Conservation (phyloP, 1,140 invertebrate species). For the Anastrepha ludens region DNA sequence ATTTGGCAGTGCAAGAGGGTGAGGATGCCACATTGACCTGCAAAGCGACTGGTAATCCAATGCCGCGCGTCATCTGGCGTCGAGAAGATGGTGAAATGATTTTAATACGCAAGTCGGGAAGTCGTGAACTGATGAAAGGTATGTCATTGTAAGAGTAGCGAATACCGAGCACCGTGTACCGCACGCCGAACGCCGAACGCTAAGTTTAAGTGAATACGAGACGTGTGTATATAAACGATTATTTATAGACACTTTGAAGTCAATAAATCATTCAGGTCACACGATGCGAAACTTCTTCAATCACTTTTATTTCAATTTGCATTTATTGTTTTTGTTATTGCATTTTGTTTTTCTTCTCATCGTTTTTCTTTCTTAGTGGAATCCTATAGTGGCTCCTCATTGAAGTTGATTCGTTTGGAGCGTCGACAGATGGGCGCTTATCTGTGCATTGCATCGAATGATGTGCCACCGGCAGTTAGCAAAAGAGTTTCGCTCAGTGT, state of each 20-base stretch:
- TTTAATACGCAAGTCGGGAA: slow-evolving; percentile 79
- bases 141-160: slow-evolving; percentile 23
- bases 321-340: neutral
- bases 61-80: slow-evolving; percentile 83
- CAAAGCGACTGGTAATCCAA: slow-evolving; percentile 83
- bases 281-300: slow-evolving; percentile 44
- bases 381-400: slow-evolving; percentile 82
- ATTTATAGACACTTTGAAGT: slow-evolving; percentile 52
- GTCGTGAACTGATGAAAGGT: slow-evolving; percentile 81
- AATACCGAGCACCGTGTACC: neutral
- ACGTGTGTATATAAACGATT: slow-evolving; percentile 41
- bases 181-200: neutral
- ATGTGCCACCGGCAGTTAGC: slow-evolving; percentile 91
- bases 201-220: neutral
- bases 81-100: slow-evolving; percentile 83
- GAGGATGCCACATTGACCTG: slow-evolving; percentile 89
- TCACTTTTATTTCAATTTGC: slow-evolving; percentile 53
- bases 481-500: slow-evolving; percentile 90
- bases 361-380: slow-evolving; percentile 76
- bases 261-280: slow-evolving; percentile 54
- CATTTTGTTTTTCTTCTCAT: neutral
- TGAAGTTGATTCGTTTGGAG: slow-evolving; percentile 85
- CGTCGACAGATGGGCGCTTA: slow-evolving; percentile 90
- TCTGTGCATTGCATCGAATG: slow-evolving; percentile 91
- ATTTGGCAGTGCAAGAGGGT: slow-evolving; percentile 85